These are phyloP conservation scores for Quiscalus mexicanus DNA, from an alignment of 2,113 vertebrate genomes.

Conservation along the genomic window DNA sequence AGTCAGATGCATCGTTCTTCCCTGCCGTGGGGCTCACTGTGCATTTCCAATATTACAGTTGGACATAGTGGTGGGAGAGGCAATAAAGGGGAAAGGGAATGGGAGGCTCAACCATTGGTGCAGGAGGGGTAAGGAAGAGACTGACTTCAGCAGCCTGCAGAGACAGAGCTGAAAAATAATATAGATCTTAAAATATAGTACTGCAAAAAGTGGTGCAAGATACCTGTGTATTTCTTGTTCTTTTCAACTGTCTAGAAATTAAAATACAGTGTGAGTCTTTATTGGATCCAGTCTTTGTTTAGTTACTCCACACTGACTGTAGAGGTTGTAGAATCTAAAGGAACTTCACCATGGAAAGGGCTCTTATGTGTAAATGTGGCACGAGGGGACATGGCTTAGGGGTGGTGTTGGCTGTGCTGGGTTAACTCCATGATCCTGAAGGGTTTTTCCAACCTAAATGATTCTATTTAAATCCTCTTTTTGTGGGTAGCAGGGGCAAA, in stretches of 20 bases:
- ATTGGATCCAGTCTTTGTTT: background rate
- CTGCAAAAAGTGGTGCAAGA: background rate
- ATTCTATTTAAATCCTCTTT: background rate
- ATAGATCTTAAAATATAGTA: background rate
- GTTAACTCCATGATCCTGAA: background rate
- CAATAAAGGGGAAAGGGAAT: background rate
- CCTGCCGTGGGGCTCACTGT: no score
- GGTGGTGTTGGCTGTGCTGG: background rate
- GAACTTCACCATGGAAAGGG: background rate
- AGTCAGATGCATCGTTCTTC: no score
- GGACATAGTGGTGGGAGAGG: background rate
- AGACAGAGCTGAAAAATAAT: background rate
- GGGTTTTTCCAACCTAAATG: background rate
- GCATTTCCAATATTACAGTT: no score
- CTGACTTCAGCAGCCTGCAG: background rate
- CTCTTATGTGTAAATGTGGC: background rate
- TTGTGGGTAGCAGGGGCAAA: background rate
- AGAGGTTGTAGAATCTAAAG: background rate
- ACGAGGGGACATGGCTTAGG: background rate
- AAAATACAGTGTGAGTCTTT: background rate
- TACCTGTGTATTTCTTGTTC: fast-evolving
- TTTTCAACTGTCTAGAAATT: background rate
- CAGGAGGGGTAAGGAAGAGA: no score
- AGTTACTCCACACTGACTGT: background rate
- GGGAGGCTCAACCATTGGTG: no score